A percentile compares a stretch with the other conserved stretches of the same genome.
phyloP scores from a whole-genome alignment of 2,113 vertebrate genomes.

The Oreochromis niloticus region DNA sequence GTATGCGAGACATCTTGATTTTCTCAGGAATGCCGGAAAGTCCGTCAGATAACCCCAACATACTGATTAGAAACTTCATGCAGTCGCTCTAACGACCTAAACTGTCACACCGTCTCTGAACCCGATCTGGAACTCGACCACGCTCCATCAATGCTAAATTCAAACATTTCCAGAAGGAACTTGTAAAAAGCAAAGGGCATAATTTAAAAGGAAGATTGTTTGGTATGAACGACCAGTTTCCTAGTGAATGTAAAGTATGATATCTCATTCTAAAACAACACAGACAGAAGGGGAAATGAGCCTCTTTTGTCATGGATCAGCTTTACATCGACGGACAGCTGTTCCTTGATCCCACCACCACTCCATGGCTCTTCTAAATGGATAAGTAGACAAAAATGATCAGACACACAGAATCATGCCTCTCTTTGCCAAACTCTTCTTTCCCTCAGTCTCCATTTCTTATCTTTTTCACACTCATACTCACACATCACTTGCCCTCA shows the following conservation, averaged over 20 bases:
- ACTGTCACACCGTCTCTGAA: not conserved
- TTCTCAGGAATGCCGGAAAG: not conserved
- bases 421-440: not conserved
- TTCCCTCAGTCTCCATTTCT: rapidly evolving
- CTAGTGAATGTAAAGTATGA: not conserved
- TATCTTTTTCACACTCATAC: not conserved
- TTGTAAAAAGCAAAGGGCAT: not conserved
- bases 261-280: not conserved
- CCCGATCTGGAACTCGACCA: not conserved
- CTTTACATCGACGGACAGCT: not conserved
- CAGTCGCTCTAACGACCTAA: not conserved
- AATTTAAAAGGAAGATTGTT: not conserved
- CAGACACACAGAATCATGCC: not conserved
- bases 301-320: not conserved
- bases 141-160: not conserved
- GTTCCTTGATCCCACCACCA: not conserved
- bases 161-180: not conserved
- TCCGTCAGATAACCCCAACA: not conserved
- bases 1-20: not conserved
- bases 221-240: not conserved
- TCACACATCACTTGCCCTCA: not conserved
- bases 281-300: not conserved
- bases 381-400: not conserved
- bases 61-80: not conserved
- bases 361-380: not conserved